Evolutionary conservation across 2,113 vertebrate species (phyloP).

Genomic region (Rostratula benghalensis): DNA sequence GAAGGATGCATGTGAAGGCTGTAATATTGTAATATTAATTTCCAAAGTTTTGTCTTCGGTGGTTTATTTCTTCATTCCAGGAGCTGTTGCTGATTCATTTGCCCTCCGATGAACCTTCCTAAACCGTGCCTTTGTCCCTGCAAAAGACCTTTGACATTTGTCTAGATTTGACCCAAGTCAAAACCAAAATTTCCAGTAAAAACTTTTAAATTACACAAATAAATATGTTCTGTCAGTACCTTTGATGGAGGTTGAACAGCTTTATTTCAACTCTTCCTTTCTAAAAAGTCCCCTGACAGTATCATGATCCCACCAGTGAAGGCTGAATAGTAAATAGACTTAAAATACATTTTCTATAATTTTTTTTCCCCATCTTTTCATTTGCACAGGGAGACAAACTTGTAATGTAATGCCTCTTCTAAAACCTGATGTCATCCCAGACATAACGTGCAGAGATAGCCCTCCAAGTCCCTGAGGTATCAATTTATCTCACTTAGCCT

Average conservation of each 20-base stretch:
- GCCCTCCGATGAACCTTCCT: neutral
- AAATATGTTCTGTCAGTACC: neutral
- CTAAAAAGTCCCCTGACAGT: neutral
- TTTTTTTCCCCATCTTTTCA: neutral
- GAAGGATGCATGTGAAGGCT: neutral
- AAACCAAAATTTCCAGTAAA: neutral
- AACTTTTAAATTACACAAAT: slow-evolving; percentile 1
- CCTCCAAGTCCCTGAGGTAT: neutral
- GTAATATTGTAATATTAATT: neutral
- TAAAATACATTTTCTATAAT: slow-evolving; percentile 2
- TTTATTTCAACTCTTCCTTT: slow-evolving; percentile 24
- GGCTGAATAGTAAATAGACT: neutral
- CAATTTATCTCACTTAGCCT: slow-evolving; percentile 29
- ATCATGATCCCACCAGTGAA: neutral
- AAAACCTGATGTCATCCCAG: neutral
- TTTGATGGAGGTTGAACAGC: slow-evolving; percentile 5
- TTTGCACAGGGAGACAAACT: neutral
- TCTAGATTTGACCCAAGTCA: neutral
- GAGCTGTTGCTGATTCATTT: neutral
- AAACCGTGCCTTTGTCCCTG: neutral
- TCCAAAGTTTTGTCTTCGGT: neutral
- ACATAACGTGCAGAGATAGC: neutral
- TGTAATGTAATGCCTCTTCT: neutral
- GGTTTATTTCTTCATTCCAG: neutral
- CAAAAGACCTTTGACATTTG: neutral